Conservation (phyloP, 1,140 invertebrate genomes). For the Zaprionus inermis region DNA sequence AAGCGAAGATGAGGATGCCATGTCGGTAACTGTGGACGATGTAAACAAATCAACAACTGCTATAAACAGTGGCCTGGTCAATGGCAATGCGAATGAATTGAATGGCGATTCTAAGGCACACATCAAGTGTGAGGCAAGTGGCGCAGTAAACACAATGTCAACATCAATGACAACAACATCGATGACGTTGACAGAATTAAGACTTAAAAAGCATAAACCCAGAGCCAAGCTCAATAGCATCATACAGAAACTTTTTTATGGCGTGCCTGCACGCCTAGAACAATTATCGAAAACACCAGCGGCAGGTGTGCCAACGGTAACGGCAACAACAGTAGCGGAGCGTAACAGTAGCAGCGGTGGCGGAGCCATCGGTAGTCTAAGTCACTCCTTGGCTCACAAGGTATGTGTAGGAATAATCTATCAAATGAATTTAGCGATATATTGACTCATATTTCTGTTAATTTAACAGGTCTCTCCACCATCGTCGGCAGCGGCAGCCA, state of each 20-base stretch:
- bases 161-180: constrained; percentile 5
- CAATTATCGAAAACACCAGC: constrained; percentile 69
- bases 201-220: constrained; percentile 69
- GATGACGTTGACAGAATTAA: constrained; percentile 42
- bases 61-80: constrained; percentile 25
- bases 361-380: constrained; percentile 63
- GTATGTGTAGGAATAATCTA: constrained; percentile 38
- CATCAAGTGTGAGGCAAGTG: constrained; percentile 32
- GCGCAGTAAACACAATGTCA: not conserved
- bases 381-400: constrained; percentile 71
- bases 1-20: constrained; percentile 67
- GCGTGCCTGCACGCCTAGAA: constrained; percentile 70
- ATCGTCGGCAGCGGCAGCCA: constrained; percentile 65
- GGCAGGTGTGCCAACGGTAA: constrained; percentile 10
- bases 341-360: constrained; percentile 48
- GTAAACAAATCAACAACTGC: constrained; percentile 2
- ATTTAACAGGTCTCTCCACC: constrained; percentile 62
- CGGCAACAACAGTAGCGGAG: constrained; percentile 34
- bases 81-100: constrained; percentile 53
- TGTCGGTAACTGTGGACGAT: constrained; percentile 36
- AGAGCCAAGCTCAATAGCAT: constrained; percentile 77
- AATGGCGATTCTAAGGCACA: constrained; percentile 52
- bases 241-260: constrained; percentile 81
- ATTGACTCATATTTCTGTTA: not conserved
- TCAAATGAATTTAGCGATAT: not conserved